Percentiles rank a stretch among this genome's conserved stretches.
phyloP scores from a whole-genome alignment of 1,140 invertebrate species.

The Paralvinella palmiformis region DNA sequence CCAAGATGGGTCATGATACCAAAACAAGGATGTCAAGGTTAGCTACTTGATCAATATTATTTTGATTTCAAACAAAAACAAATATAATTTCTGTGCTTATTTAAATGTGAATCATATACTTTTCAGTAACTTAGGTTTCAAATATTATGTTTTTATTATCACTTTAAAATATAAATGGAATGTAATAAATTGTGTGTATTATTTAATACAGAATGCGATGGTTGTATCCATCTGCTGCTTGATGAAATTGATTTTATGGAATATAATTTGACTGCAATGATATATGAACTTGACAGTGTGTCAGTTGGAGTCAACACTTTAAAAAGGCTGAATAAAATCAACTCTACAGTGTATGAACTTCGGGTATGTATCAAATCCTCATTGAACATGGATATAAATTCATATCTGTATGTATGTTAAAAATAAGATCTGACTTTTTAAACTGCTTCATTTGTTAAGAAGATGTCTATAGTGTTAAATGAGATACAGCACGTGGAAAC shows the following conservation, averaged over 20 bases:
- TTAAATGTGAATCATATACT: too few species aligned
- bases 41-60: constrained; percentile 10
- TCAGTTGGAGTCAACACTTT: constrained; percentile 66
- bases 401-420: too few species aligned
- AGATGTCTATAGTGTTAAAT: too few species aligned
- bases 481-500: too few species aligned
- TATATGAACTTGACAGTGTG: constrained; percentile 64
- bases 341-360: constrained; percentile 61
- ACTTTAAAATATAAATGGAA: too few species aligned
- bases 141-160: too few species aligned
- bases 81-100: too few species aligned
- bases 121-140: too few species aligned
- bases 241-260: constrained; percentile 76
- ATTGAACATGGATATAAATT: too few species aligned
- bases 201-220: constrained; percentile 64
- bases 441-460: too few species aligned
- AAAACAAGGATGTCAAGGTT: constrained; percentile 53
- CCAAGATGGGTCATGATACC: constrained; percentile 71
- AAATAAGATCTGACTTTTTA: too few species aligned
- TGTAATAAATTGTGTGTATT: background rate
- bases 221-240: constrained; percentile 78
- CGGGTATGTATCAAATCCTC: constrained; percentile 42
- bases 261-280: constrained; percentile 57
- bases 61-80: background rate
- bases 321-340: constrained; percentile 67